Evolutionary conservation across 2,888 invertebrate species (phyloP).

Genomic region (Lapara coniferarum): DNA sequence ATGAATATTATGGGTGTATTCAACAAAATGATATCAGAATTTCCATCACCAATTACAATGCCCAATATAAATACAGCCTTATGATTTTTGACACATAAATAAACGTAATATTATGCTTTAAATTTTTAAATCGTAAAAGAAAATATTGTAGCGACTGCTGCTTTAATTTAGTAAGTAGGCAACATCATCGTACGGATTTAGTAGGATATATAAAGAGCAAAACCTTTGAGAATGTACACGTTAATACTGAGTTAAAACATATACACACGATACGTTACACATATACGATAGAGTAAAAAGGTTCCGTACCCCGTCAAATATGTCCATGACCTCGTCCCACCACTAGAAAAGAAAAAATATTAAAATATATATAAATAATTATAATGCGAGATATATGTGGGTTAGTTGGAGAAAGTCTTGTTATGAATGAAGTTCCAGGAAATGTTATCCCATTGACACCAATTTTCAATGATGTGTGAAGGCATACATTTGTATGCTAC

Average conservation of each 20-base stretch:
- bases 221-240: constrained; percentile 35
- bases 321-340: constrained; percentile 98
- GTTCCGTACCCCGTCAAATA: constrained; percentile 96
- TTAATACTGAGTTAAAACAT: constrained; percentile 56
- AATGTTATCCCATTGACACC: constrained; percentile 8
- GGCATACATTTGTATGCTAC: not conserved
- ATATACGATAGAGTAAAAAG: constrained; percentile 65
- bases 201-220: constrained; percentile 1
- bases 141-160: not conserved
- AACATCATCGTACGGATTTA: not conserved
- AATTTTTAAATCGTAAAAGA: not conserved
- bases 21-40: not conserved
- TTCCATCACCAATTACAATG: not conserved
- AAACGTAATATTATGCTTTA: not conserved
- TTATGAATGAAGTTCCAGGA: constrained; percentile 11
- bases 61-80: not conserved
- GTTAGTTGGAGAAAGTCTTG: constrained; percentile 2
- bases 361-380: constrained; percentile 44
- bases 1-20: not conserved
- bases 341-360: constrained; percentile 91
- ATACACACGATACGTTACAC: constrained; percentile 56
- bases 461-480: not conserved
- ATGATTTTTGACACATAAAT: not conserved
- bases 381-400: not conserved
- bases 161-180: constrained; percentile 30